These are phyloP conservation scores for Phoeniculus purpureus DNA, from an alignment of 2,797 vertebrate species.

Conservation along the genomic window DNA sequence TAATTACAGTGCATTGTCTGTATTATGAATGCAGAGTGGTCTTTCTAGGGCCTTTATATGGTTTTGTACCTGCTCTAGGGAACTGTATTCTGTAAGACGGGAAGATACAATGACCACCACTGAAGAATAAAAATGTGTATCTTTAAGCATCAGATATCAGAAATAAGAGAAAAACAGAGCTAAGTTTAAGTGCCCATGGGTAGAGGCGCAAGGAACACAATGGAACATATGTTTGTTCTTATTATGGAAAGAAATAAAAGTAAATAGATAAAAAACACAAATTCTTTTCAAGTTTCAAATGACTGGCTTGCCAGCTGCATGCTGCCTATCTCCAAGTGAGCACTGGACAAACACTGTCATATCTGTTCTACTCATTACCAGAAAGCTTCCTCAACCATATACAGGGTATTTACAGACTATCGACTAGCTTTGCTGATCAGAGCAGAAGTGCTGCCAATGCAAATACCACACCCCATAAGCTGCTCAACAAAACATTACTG, in stretches of 20 bases:
- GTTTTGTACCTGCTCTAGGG: not conserved
- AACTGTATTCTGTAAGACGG: not conserved
- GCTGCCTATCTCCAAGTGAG: not conserved
- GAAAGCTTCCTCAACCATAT: not conserved
- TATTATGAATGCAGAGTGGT: not conserved
- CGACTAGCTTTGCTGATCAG: not conserved
- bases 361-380: not conserved
- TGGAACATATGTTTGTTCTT: not conserved
- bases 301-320: not conserved
- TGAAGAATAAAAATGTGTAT: accelerated
- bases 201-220: not conserved
- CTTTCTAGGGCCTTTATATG: not conserved
- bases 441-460: not conserved
- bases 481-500: not conserved
- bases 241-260: not conserved
- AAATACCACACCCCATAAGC: not conserved
- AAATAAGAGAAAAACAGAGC: not conserved
- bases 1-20: not conserved
- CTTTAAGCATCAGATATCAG: not conserved
- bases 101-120: not conserved
- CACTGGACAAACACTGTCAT: not conserved
- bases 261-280: not conserved
- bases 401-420: not conserved
- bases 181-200: not conserved
- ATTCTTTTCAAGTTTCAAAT: not conserved